These are phyloP conservation scores for Lochmaea crataegi DNA, from an alignment of 2,888 invertebrate species.

Conservation along the genomic window DNA sequence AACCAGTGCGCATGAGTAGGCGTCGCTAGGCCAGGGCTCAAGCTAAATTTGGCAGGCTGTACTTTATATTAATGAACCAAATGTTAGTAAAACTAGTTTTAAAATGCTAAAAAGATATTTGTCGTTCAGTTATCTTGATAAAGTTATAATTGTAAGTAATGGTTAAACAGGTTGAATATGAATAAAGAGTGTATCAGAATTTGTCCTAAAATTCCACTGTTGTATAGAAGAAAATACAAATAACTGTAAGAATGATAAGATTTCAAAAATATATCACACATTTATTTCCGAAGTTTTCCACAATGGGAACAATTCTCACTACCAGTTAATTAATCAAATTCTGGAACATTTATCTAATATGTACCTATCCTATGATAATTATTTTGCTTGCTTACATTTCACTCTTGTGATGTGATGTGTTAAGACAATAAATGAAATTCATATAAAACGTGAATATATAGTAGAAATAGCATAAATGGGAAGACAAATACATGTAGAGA, in stretches of 20 bases:
- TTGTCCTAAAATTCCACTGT: not conserved
- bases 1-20: no score
- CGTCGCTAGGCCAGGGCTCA: no score
- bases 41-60: no score
- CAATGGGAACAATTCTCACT: not conserved
- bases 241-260: not conserved
- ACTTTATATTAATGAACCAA: not conserved
- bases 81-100: slow-evolving; percentile 5
- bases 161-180: not conserved
- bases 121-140: not conserved
- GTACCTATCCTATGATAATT: not conserved
- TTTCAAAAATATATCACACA: not conserved
- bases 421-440: not conserved
- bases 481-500: slow-evolving; percentile 1
- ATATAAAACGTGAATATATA: not conserved
- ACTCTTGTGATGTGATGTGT: not conserved
- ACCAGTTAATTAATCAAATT: not conserved
- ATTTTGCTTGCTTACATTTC: slow-evolving; percentile 1
- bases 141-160: not conserved
- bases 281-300: not conserved
- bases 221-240: no score
- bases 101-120: not conserved
- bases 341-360: slow-evolving; percentile 1
- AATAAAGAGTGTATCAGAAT: not conserved
- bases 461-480: not conserved